Evolutionary conservation across 1,140 invertebrate species (phyloP).

Genomic region (Schlechtendalia chinensis): DNA sequence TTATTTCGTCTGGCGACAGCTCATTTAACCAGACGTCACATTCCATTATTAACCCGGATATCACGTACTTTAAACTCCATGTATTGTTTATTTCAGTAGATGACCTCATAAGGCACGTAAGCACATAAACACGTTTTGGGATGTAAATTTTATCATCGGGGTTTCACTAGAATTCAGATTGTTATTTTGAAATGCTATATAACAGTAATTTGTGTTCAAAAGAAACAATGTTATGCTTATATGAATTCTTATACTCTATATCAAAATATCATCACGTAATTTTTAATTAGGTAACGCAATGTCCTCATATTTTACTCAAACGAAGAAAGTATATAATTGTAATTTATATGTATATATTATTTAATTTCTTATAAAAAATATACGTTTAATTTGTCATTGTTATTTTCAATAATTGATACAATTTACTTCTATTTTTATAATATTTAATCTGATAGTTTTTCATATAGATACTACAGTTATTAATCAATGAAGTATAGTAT

Average conservation of each 20-base stretch:
- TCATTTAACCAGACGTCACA: neutral
- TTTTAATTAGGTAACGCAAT: neutral
- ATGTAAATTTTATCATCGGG: constrained; percentile 4
- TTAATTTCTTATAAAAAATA: too few species aligned
- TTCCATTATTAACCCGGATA: constrained; percentile 32
- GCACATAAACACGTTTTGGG: constrained; percentile 23
- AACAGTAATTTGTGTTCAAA: neutral
- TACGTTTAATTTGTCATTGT: too few species aligned
- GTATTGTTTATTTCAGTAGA: constrained; percentile 26
- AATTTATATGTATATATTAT: too few species aligned
- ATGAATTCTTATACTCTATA: neutral
- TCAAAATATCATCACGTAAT: neutral
- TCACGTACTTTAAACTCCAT: constrained; percentile 24
- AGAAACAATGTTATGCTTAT: neutral
- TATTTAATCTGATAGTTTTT: too few species aligned
- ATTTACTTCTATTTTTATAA: too few species aligned
- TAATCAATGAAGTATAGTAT: too few species aligned
- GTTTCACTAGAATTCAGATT: neutral
- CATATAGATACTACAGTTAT: too few species aligned
- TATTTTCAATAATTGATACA: too few species aligned
- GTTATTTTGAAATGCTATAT: neutral
- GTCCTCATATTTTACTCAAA: neutral
- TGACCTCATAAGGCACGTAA: neutral
- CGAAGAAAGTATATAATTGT: too few species aligned
- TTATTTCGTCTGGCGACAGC: neutral